Evolutionary conservation across 2,797 vertebrate species (phyloP), one percentile per base, ranked within the genome.

Genomic region (Tenualosa thibaudeaui): DNA sequence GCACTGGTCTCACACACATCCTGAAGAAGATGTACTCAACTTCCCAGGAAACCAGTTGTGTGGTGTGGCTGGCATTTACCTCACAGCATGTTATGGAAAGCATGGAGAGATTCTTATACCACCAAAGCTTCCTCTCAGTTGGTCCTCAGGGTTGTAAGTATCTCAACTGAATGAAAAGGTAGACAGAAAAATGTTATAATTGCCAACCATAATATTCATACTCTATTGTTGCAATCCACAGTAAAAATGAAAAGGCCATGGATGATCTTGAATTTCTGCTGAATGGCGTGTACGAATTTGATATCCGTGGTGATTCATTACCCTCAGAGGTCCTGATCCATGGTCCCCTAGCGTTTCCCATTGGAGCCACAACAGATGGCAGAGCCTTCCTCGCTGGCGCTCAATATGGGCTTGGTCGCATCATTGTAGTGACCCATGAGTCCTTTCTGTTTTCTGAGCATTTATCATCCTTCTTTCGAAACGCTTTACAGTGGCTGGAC

Each of bases 31-130:
- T 92, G 0, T 92, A 89, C 85, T 86, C 51, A 83, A 49, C 0
- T 97, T 97, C 87, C 92, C 92, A 0, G 97, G 96, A 12, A 97
- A 97, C 85, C 93, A 92, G 84, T 91, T 96, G 54, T 93, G 91
- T 40, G 92, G 95, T 12, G 93, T 96, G 84, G 92, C 96, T 0
- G 96, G 97, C 0, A 93, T 97, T 56, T 96, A 96, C n/a, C n/a
- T n/a, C n/a, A n/a, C n/a, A n/a, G n/a, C n/a, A n/a, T 89, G 94
- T 97, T 85, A 94, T 0, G 94, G 87, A 3, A 85, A 89, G 3
- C 49, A 0, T 13, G 92, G 91, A 26, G 58, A 5, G 8, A 88
- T 95, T 81, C 89, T 93, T 3, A 90, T 97, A 65, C 94, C 93
- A 68, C 92, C 90, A 31, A 85, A 94, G 82, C 93, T 97, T 65